Evolutionary conservation across 2,113 vertebrate species (phyloP), one percentile per base, ranked within the genome.

Genomic region (Columbina picui): DNA sequence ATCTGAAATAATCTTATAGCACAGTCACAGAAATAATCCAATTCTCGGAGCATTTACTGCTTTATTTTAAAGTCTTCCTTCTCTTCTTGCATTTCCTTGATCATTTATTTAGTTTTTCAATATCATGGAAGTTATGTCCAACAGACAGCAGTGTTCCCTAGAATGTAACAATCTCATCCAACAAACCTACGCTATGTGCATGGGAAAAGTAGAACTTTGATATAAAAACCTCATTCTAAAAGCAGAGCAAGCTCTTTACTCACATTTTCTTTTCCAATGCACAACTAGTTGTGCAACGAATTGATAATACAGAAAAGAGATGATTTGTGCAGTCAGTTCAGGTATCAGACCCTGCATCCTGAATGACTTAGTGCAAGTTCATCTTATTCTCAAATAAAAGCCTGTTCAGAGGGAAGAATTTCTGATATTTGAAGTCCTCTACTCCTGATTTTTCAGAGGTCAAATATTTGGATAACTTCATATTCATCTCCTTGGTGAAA

Each of bases 291-390:
- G 53, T 34, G 30, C 19, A 49, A 77, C 12, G 19, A 82, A 45
- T 29, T 69, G 41, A 17, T 29, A 47, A 29, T 2, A 34, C 14
- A 59, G 38, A 22, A 73, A 64, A 34, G 10, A 41, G 25, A 63
- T 57, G 29, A 17, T 0, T 7, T 50, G 18, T 59, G 53, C 27
- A 9, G 26, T 79, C 13, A 2, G 11, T 25, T 55, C 43, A 59
- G 47, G 6, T 43, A n/a, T 39, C n/a, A 57, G 19, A 52, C 13
- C 29, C 21, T 0, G 0, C 52, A 75, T 47, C 38, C 30, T 69
- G 19, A 68, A 34, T 10, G 20, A 13, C 38, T 69, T 20, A 57
- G 50, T 27, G 50, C 50, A 52, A 27, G 49, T 59, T 21, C 45
- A 23, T 25, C 26, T 83, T 19, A 59, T 17, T 50, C 16, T 79